Evolutionary conservation across 1,140 invertebrate genomes (phyloP).

Genomic region (Fopius arisanus): DNA sequence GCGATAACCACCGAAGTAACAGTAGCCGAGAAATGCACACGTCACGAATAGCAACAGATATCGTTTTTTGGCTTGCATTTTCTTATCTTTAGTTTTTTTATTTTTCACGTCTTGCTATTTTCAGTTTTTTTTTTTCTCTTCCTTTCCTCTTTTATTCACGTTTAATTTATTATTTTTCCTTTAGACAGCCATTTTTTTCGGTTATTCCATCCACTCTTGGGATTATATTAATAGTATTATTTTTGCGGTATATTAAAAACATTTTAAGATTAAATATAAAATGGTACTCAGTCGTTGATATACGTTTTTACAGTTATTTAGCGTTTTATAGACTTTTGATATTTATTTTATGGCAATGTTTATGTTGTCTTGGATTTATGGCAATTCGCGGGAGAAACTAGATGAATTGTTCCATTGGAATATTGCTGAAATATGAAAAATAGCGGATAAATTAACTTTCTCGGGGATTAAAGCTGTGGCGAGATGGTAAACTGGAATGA

Average conservation of each 20-base stretch:
- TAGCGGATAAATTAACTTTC: background rate
- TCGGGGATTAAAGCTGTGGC: too few species aligned
- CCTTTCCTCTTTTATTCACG: background rate
- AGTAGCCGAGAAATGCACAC: constrained; percentile 83
- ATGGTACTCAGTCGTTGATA: background rate
- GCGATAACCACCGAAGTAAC: constrained; percentile 81
- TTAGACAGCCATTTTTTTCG: constrained; percentile 27
- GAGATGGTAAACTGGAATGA: too few species aligned
- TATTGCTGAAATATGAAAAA: background rate
- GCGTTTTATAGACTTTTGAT: background rate
- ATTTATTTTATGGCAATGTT: too few species aligned
- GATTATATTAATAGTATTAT: constrained; percentile 28
- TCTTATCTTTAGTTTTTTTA: constrained; percentile 31
- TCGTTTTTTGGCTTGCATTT: constrained; percentile 93
- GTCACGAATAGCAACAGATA: constrained; percentile 84
- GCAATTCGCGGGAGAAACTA: background rate
- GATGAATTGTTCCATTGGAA: background rate
- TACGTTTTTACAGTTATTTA: background rate
- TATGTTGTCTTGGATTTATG: background rate
- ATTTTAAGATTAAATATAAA: background rate
- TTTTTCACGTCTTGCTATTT: background rate
- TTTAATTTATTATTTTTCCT: constrained; percentile 41
- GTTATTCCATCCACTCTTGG: constrained; percentile 37
- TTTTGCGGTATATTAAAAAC: constrained; percentile 28
- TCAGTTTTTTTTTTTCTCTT: background rate